A percentile compares a stretch with the other conserved stretches of the same genome.
Conservation (phyloP, 2,888 invertebrate genomes). For the Drosophila mimica region DNA sequence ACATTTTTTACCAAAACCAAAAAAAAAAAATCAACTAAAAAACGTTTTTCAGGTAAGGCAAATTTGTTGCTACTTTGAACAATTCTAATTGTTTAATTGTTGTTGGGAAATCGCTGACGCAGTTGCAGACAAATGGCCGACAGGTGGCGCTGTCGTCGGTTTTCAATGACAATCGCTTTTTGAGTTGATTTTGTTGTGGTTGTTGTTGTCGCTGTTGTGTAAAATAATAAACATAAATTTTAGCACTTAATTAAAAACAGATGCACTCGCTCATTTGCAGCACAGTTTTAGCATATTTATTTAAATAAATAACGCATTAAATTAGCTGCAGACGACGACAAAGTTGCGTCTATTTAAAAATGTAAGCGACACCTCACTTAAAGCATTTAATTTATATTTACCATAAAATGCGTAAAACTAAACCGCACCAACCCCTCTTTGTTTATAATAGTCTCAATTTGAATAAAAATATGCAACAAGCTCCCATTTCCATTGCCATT, state of each 20-base stretch:
- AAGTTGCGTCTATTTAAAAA: slow-evolving; percentile 38
- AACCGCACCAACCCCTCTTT: neutral
- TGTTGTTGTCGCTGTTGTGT: neutral
- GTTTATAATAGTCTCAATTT: slow-evolving; percentile 50
- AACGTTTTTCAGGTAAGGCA: slow-evolving; percentile 52
- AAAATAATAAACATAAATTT: slow-evolving; percentile 68
- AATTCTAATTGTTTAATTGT: slow-evolving; percentile 62
- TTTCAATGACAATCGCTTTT: slow-evolving; percentile 52
- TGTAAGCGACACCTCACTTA: slow-evolving; percentile 50
- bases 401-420: neutral
- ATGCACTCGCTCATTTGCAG: slow-evolving; percentile 64
- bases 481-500: slow-evolving; percentile 6
- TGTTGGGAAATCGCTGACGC: slow-evolving; percentile 64
- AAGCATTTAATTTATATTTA: slow-evolving; percentile 29
- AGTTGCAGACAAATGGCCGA: slow-evolving; percentile 72
- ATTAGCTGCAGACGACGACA: slow-evolving; percentile 65
- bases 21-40: neutral
- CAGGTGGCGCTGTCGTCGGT: slow-evolving; percentile 76
- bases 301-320: slow-evolving; percentile 65
- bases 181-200: slow-evolving; percentile 4
- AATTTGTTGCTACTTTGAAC: slow-evolving; percentile 42
- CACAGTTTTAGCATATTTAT: slow-evolving; percentile 71
- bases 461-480: neutral
- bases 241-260: slow-evolving; percentile 78
- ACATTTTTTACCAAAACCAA: slow-evolving; percentile 39